Base-by-base conservation (phyloP, 2,888 invertebrate species). In the Myathropa florea region DNA sequence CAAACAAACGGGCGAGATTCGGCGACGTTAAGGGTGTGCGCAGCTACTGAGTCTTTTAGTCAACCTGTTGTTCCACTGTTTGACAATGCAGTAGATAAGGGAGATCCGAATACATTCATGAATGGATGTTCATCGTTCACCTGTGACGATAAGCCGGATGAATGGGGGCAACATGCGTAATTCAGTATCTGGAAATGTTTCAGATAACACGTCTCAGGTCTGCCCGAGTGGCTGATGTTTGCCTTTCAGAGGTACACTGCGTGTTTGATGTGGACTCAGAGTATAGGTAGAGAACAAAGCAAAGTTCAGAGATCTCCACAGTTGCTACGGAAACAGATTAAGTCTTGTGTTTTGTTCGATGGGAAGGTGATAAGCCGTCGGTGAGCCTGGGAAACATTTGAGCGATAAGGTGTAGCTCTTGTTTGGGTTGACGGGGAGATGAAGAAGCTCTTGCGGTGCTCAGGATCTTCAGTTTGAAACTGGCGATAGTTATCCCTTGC, bases 141-240 rank as follows among this genome's bases (percentile, higher is more conserved):
- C 77, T 77, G 85, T 28, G 24, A 18, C 36, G 71, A 81, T 78
- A 82, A 78, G 68, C n/a, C 36, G 61, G 80, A 75, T 86, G 85
- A 78, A 73, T 86, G 85, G 78, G 72, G 63, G 82, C 85, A 86
- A 39, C 72, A 82, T 86, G 85, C 85, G 85, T 86, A 86, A 86
- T 86, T 73, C 85, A 86, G 85, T 78, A 78, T 86, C 73, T 82
- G 46, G 24, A 64, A 64, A 65, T 53, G 55, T 65, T 72, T 63
- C 24, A 77, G 81, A 82, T 82, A 78, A 68, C n/a, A 36, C 36
- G 30, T 59, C 21, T 36, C 39, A 14, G 28, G 30, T 33, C 18
- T 53, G 18, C n/a, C 70, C 21, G 80, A 55, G 61, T n/a, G 65
- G 23, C 39, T 70, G 60, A 28, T 68, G 63, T 73, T 86, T 77